A percentile compares a stretch with the other conserved stretches of the same genome.
Conservation (phyloP, 2,888 invertebrate species). For the Cryptocheilus praepositus region DNA sequence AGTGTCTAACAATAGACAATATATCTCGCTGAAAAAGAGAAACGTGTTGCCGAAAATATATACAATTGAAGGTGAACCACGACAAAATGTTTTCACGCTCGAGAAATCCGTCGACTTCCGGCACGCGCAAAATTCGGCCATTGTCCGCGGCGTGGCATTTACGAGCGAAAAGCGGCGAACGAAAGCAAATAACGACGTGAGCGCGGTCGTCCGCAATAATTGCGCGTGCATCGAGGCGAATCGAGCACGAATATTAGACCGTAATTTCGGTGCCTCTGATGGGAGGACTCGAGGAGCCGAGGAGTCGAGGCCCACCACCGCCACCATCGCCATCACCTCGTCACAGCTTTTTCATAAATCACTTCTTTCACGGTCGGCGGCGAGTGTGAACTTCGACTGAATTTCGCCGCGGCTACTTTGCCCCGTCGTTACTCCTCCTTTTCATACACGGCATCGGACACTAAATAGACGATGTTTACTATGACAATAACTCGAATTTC, state of each 20-base stretch:
- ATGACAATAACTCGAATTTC: background rate
- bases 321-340: conserved; percentile 2
- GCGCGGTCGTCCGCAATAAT: conserved; percentile 19
- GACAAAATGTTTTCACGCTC: conserved; percentile 45
- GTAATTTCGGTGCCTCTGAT: conserved; percentile 35
- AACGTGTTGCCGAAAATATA: no score
- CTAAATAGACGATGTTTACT: background rate
- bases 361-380: conserved; percentile 25
- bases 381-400: conserved; percentile 9
- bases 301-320: conserved; percentile 14
- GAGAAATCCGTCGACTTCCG: conserved; percentile 42
- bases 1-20: no score
- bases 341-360: conserved; percentile 44
- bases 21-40: no score
- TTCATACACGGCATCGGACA: background rate
- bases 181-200: conserved; percentile 22
- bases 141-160: conserved; percentile 9
- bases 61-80: no score
- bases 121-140: conserved; percentile 35
- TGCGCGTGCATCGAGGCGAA: conserved; percentile 37
- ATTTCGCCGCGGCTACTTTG: conserved; percentile 18
- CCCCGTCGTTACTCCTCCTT: conserved; percentile 6
- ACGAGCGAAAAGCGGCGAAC: background rate
- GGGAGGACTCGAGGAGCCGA: conserved; percentile 16
- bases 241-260: conserved; percentile 39